Conservation (phyloP, 2,797 vertebrate species). For the Cynopterus sphinx region DNA sequence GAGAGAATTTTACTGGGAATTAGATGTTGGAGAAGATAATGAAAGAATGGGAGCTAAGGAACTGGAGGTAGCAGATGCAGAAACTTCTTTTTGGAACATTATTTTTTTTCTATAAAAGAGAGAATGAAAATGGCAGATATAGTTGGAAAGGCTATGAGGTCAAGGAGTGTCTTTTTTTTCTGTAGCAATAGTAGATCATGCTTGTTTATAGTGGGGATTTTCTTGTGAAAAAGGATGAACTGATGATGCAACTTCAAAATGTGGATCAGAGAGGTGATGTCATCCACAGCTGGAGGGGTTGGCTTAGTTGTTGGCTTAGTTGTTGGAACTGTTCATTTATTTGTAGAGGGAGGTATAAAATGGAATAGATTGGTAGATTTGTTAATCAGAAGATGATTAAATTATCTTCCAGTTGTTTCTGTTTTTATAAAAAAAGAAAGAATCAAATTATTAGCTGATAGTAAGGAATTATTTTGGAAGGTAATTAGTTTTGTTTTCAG, state of each 20-base stretch:
- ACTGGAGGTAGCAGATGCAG: neutral
- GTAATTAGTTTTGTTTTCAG: neutral
- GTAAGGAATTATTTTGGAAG: neutral
- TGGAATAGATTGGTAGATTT: neutral
- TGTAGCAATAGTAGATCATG: neutral
- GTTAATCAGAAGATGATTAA: neutral
- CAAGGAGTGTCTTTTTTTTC: neutral
- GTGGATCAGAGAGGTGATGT: neutral
- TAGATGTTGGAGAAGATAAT: neutral
- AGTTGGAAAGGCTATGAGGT: neutral
- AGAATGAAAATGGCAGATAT: neutral
- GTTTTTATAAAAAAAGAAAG: neutral
- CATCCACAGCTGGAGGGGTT: neutral
- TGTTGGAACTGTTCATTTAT: neutral
- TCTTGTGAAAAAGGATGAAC: neutral
- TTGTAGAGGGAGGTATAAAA: neutral
- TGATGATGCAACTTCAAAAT: neutral
- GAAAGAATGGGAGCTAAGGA: neutral
- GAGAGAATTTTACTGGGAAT: neutral
- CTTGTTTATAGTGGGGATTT: neutral
- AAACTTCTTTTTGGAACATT: neutral
- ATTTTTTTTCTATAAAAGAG: neutral
- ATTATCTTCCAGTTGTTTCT: neutral
- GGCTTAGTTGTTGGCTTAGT: neutral
- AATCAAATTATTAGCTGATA: neutral